phyloP scores from a whole-genome alignment of 2,888 invertebrate genomes.

The Sturmia bella region DNA sequence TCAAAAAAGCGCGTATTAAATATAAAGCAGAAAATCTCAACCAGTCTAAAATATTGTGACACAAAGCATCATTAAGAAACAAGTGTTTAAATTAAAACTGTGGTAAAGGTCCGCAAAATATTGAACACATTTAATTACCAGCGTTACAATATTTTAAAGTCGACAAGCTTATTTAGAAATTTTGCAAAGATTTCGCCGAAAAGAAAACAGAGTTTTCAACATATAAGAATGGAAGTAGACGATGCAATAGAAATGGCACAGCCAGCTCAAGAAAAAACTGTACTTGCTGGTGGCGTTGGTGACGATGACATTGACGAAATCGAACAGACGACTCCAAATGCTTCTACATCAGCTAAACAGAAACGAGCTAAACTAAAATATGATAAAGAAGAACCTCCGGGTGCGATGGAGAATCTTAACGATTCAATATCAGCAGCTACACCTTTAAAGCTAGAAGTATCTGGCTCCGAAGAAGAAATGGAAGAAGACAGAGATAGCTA shows the following conservation, averaged over 20 bases:
- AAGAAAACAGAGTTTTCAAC: conserved; percentile 76
- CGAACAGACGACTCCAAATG: conserved; percentile 45
- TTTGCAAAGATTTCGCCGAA: conserved; percentile 76
- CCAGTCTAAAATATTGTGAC: conserved; percentile 33
- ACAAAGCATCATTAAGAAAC: conserved; percentile 33
- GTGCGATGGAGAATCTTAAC: conserved; percentile 35
- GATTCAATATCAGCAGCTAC: conserved; percentile 61
- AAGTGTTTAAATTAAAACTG: conserved; percentile 31
- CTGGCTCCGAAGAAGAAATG: conserved; percentile 66
- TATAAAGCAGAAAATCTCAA: conserved; percentile 45
- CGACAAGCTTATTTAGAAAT: conserved; percentile 48
- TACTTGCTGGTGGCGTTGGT: conserved; percentile 49
- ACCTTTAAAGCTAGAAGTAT: conserved; percentile 69
- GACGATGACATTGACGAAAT: conserved; percentile 13
- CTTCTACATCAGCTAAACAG: conserved; percentile 56
- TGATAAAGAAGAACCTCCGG: conserved; percentile 63
- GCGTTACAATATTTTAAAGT: conserved; percentile 9
- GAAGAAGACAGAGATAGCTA: conserved; percentile 22
- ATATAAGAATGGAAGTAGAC: conserved; percentile 76
- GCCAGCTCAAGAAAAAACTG: conserved; percentile 58
- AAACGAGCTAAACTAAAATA: conserved; percentile 61
- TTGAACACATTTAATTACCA: not conserved
- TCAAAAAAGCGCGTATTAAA: conserved; percentile 68
- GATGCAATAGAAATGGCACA: conserved; percentile 70
- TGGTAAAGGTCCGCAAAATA: not conserved